Evolutionary conservation across 1,140 invertebrate genomes (phyloP).

Genomic region (Streblospio benedicti): DNA sequence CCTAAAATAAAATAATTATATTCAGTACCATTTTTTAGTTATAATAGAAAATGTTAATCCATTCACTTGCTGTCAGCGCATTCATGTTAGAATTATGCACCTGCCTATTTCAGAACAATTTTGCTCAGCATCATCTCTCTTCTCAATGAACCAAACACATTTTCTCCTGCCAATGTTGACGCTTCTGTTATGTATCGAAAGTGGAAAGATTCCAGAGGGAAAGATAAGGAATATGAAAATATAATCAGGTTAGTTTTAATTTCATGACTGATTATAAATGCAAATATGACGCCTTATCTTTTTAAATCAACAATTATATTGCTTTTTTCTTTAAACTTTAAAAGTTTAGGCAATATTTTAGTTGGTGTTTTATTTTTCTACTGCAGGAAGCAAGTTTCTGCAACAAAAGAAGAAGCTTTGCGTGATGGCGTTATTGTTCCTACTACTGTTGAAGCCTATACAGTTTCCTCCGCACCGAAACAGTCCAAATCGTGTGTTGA

Average conservation of each 20-base stretch:
- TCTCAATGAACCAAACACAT: conserved; percentile 98
- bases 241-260: conserved; percentile 73
- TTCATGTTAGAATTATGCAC: no score
- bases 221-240: conserved; percentile 98
- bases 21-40: no score
- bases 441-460: conserved; percentile 92
- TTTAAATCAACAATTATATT: no score
- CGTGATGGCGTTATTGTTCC: conserved; percentile 94
- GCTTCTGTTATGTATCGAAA: conserved; percentile 98
- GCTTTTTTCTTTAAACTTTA: no score
- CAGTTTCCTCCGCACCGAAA: conserved; percentile 37
- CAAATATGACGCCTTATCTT: not conserved
- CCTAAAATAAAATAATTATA: no score
- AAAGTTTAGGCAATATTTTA: no score
- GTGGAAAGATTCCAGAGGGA: conserved; percentile 95
- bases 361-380: not conserved
- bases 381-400: conserved; percentile 87
- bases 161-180: conserved; percentile 98
- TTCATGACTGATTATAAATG: not conserved
- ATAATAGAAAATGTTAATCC: no score
- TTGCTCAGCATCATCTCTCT: conserved; percentile 95
- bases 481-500: conserved; percentile 29
- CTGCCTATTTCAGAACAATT: conserved; percentile 67
- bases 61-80: no score
- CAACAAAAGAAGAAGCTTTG: conserved; percentile 86